Conservation (phyloP, 2,113 vertebrate genomes). For the Pluvialis apricaria region DNA sequence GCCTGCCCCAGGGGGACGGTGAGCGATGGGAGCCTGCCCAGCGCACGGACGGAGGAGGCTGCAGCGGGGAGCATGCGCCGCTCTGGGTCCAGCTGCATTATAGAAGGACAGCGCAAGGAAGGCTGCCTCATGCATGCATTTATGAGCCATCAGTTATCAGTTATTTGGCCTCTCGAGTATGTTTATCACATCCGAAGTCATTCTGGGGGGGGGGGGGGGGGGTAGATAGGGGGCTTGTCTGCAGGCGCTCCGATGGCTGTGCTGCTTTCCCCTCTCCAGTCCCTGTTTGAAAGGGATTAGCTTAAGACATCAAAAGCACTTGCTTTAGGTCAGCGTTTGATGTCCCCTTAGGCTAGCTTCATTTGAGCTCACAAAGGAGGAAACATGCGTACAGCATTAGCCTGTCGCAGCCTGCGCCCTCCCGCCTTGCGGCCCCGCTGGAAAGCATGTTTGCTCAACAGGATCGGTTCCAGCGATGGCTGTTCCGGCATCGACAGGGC, state of each 20-base stretch:
- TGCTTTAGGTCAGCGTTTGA: neutral
- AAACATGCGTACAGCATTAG: fast-evolving
- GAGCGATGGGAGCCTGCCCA: neutral
- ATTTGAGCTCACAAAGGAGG: fast-evolving
- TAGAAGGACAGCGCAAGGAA: neutral
- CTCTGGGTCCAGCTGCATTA: neutral
- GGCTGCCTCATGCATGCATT: neutral
- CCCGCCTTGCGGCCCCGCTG: neutral
- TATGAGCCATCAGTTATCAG: neutral
- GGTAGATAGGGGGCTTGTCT: neutral
- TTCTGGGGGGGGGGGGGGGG: neutral
- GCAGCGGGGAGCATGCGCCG: fast-evolving
- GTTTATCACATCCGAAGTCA: neutral
- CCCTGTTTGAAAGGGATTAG: neutral
- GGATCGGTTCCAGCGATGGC: fast-evolving
- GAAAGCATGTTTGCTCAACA: fast-evolving
- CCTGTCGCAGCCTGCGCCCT: neutral
- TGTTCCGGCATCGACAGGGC: fast-evolving
- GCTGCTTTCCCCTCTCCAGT: neutral
- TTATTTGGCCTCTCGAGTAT: neutral
- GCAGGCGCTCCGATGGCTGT: neutral
- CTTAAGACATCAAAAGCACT: neutral
- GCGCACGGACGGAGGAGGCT: neutral
- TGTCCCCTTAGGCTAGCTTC: neutral
- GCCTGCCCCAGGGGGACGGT: neutral